A percentile compares a stretch with the other conserved stretches of the same genome.
phyloP scores from a whole-genome alignment of 1,140 invertebrate genomes.

The Drosophila neocordata region DNA sequence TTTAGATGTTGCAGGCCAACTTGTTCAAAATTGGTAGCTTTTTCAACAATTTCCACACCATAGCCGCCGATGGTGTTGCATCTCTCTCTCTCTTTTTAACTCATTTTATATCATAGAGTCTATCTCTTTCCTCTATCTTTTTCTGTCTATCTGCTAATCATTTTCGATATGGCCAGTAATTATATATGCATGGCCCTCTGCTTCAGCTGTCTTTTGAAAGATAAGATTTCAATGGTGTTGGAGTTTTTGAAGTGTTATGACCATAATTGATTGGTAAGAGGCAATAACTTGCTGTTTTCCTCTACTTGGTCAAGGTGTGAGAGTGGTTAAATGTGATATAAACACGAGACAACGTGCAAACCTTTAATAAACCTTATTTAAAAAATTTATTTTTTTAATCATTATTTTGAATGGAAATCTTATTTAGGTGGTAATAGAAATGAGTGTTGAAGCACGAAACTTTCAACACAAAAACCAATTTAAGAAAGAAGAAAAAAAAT shows the following conservation, averaged over 20 bases:
- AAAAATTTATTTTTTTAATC: neutral
- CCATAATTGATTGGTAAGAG: conserved; percentile 46
- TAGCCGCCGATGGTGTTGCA: conserved; percentile 23
- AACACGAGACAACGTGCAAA: conserved; percentile 25
- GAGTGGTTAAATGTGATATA: conserved; percentile 33
- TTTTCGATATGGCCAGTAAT: conserved; percentile 67
- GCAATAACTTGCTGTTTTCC: conserved; percentile 8
- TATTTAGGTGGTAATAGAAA: neutral
- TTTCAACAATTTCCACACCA: conserved; percentile 36
- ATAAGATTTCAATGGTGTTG: conserved; percentile 64
- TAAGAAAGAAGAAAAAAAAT: too few relatives aligned
- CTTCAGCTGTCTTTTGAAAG: conserved; percentile 56
- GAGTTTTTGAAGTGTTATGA: conserved; percentile 46
- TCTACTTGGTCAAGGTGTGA: conserved; percentile 27
- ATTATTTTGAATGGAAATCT: neutral
- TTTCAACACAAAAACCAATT: too few relatives aligned
- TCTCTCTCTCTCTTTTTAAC: neutral
- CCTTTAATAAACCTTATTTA: conserved; percentile 3
- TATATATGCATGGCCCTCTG: conserved; percentile 37
- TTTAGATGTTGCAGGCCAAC: conserved; percentile 34
- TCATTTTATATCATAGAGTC: too few relatives aligned
- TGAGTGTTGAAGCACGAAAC: neutral
- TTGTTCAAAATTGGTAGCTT: conserved; percentile 39
- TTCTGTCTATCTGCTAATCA: conserved; percentile 47
- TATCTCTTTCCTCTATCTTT: neutral